Conservation (phyloP, 2,888 invertebrate species). For the Eristalis arbustorum region DNA sequence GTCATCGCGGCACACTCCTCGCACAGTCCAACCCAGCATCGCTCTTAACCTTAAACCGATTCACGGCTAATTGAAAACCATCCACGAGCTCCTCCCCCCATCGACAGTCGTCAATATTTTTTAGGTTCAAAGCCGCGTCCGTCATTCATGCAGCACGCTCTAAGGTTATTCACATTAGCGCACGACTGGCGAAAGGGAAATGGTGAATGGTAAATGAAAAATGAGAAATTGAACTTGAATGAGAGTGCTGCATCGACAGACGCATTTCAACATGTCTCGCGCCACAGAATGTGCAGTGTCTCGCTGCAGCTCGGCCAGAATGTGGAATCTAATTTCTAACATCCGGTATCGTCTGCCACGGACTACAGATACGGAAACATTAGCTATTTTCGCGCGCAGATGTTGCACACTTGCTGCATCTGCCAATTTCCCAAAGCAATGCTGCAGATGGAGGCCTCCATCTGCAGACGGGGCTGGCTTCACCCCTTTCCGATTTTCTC, state of each 20-base stretch:
- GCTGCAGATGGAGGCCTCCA: neutral
- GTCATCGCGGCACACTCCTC: neutral
- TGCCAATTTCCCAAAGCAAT: slow-evolving; percentile 16
- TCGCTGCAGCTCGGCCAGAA: slow-evolving; percentile 12
- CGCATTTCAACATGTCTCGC: slow-evolving; percentile 52
- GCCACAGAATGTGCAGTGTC: slow-evolving; percentile 34
- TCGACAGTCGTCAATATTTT: neutral
- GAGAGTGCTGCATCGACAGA: slow-evolving; percentile 61
- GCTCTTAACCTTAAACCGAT: neutral
- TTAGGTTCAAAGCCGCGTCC: neutral
- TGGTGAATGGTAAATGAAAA: slow-evolving; percentile 28
- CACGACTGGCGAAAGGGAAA: neutral
- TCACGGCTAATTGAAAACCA: neutral
- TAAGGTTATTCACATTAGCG: slow-evolving; percentile 32
- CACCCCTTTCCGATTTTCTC: neutral
- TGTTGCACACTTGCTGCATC: slow-evolving; percentile 63
- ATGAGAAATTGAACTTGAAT: slow-evolving; percentile 69
- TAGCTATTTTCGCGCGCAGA: slow-evolving; percentile 40
- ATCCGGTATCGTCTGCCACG: slow-evolving; percentile 59
- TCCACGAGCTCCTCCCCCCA: neutral
- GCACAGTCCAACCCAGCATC: neutral
- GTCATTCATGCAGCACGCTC: slow-evolving; percentile 13
- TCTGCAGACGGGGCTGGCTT: neutral
- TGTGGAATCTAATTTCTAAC: slow-evolving; percentile 56
- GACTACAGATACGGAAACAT: slow-evolving; percentile 28